Evolutionary conservation across 1,140 invertebrate genomes (phyloP).

Genomic region (Lordiphosa mommai): DNA sequence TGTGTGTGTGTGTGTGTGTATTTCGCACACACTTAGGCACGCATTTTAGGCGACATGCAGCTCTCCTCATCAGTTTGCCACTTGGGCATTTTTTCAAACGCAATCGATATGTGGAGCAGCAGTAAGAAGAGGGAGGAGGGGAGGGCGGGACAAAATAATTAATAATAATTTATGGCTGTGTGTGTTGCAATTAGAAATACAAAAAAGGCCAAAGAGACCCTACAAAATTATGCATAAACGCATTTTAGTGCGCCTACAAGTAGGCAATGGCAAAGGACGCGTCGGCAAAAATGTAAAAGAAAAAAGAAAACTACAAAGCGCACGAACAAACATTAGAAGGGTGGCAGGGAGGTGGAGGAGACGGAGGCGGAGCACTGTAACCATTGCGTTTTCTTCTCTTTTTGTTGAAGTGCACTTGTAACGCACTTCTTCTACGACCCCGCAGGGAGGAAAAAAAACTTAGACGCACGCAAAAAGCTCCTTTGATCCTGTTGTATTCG

Average conservation of each 20-base stretch:
- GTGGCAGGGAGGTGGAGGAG: not conserved
- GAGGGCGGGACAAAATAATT: slow-evolving; percentile 18
- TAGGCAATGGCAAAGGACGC: slow-evolving; percentile 53
- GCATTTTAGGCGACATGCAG: slow-evolving; percentile 12
- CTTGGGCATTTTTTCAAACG: slow-evolving; percentile 44
- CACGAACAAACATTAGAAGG: slow-evolving; percentile 15
- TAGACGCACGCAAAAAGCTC: slow-evolving; percentile 45
- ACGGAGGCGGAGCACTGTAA: slow-evolving; percentile 26
- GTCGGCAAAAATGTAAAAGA: too few relatives aligned
- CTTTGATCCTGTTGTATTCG: slow-evolving; percentile 62
- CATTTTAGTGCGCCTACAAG: slow-evolving; percentile 74
- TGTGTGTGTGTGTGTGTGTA: slow-evolving; percentile 16
- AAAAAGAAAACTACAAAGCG: slow-evolving; percentile 58
- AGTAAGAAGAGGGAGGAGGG: slow-evolving; percentile 4
- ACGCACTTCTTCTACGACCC: slow-evolving; percentile 55
- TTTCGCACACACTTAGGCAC: slow-evolving; percentile 16
- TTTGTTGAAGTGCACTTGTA: slow-evolving; percentile 64
- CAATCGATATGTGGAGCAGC: slow-evolving; percentile 44
- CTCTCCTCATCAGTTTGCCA: slow-evolving; percentile 25
- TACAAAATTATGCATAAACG: slow-evolving; percentile 74
- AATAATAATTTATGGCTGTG: slow-evolving; percentile 5
- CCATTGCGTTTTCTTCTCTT: slow-evolving; percentile 55
- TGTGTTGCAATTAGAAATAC: slow-evolving; percentile 4
- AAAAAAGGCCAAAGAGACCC: slow-evolving; percentile 6
- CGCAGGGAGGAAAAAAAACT: slow-evolving; percentile 39